These are phyloP conservation scores for Drosophila ficusphila DNA, from an alignment of 1,140 invertebrate species.

Conservation along the genomic window DNA sequence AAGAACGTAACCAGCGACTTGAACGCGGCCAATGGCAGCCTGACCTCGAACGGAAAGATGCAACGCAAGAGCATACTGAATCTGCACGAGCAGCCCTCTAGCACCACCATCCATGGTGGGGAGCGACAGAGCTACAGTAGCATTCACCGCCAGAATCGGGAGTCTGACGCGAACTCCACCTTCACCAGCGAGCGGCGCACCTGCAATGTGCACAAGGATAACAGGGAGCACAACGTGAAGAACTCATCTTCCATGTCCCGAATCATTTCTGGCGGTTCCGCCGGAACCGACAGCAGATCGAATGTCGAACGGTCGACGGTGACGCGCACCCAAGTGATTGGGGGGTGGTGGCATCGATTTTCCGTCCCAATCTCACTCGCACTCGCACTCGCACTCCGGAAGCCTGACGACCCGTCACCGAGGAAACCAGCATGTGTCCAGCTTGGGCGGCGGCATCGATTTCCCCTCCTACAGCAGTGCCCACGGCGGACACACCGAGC, in stretches of 20 bases:
- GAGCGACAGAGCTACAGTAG: slow-evolving; percentile 91
- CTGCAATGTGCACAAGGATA: slow-evolving; percentile 88
- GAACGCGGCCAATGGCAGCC: slow-evolving; percentile 84
- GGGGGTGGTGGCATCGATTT: slow-evolving; percentile 86
- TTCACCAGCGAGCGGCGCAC: slow-evolving; percentile 87
- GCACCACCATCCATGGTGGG: slow-evolving; percentile 39
- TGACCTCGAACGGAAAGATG: slow-evolving; percentile 90
- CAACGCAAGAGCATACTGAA: slow-evolving; percentile 92
- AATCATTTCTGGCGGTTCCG: slow-evolving; percentile 63
- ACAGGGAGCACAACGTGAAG: slow-evolving; percentile 72
- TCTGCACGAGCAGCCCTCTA: slow-evolving; percentile 88
- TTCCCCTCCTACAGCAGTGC: slow-evolving; percentile 60
- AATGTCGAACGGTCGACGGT: slow-evolving; percentile 86
- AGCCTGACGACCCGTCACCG: slow-evolving; percentile 53
- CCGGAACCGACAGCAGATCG: slow-evolving; percentile 48
- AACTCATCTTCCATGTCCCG: slow-evolving; percentile 60
- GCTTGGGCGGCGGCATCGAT: slow-evolving; percentile 62
- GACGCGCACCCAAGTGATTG: slow-evolving; percentile 88
- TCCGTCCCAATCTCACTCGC: slow-evolving; percentile 89
- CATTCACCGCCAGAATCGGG: slow-evolving; percentile 87
- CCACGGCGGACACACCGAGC: slow-evolving; percentile 76
- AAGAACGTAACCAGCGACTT: slow-evolving; percentile 85
- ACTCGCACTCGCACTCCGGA: slow-evolving; percentile 87
- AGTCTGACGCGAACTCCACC: slow-evolving; percentile 74
- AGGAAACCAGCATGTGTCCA: slow-evolving; percentile 55